These are phyloP conservation scores for Pandemis heparana DNA, from an alignment of 2,888 invertebrate species.

Conservation along the genomic window DNA sequence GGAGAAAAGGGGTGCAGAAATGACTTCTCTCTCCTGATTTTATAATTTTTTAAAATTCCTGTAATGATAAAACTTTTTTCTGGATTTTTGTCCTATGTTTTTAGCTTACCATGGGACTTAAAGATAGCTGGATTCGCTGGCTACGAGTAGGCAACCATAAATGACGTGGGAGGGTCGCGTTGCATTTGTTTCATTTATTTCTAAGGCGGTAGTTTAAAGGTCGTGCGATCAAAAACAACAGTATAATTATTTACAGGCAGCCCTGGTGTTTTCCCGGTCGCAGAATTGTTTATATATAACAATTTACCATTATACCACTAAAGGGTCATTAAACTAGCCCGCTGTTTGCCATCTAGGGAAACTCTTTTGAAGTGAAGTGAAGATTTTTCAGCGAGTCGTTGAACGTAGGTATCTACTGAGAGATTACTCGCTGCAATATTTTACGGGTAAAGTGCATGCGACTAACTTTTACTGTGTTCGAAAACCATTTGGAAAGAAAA, in stretches of 20 bases:
- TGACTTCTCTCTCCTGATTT: no score
- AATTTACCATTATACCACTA: not conserved
- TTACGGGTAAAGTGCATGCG: constrained; percentile 3
- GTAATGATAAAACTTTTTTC: no score
- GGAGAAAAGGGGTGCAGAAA: no score
- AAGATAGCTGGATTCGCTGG: no score
- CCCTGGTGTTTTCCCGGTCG: not conserved
- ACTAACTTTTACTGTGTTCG: not conserved
- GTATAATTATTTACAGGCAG: not conserved
- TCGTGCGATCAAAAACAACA: no score
- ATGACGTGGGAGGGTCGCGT: no score
- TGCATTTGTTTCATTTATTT: no score
- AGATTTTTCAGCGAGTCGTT: not conserved
- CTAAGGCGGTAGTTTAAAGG: no score
- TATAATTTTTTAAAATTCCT: no score
- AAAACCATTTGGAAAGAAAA: constrained; percentile 10
- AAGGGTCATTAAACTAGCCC: not conserved
- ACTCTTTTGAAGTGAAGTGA: not conserved
- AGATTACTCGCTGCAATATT: not conserved
- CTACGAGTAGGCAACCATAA: no score
- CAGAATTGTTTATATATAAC: constrained; percentile 5
- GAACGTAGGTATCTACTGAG: not conserved
- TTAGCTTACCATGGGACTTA: no score
- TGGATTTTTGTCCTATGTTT: no score
- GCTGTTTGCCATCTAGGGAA: not conserved